These are phyloP conservation scores for Oscheius sp. DNA, from an alignment of 1,140 invertebrate species.

Conservation along the genomic window DNA sequence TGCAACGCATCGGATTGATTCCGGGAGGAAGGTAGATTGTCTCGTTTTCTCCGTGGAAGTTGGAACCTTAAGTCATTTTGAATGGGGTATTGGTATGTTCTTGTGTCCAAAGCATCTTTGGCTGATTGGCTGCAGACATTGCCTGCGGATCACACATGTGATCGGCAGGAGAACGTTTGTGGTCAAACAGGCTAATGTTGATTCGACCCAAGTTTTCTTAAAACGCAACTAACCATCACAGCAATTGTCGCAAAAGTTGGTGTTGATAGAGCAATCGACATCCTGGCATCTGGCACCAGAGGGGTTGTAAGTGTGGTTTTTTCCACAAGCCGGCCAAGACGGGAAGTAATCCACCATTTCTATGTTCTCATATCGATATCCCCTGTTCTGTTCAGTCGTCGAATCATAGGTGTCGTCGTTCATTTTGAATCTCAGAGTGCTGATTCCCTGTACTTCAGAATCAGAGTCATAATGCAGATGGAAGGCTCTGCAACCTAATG, in stretches of 20 bases:
- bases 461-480: conserved; percentile 21
- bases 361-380: conserved; percentile 23
- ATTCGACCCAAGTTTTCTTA: no score
- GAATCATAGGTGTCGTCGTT: conserved; percentile 31
- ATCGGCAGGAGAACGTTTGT: no score
- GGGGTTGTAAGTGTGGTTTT: neutral
- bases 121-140: no score
- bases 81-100: no score
- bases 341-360: conserved; percentile 33
- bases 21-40: conserved; percentile 20
- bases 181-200: no score
- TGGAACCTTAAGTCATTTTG: no score
- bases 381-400: neutral
- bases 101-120: no score
- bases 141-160: no score
- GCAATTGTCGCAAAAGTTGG: conserved; percentile 12
- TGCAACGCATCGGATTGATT: conserved; percentile 11
- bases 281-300: neutral
- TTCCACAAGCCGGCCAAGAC: conserved; percentile 30
- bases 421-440: conserved; percentile 23
- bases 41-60: conserved; percentile 16
- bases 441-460: conserved; percentile 12
- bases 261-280: neutral
- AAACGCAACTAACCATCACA: no score
- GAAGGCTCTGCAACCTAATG: conserved; percentile 22